A percentile compares a stretch with the other conserved stretches of the same genome.
phyloP scores from a whole-genome alignment of 2,888 invertebrate species.

The Noctua pronuba region DNA sequence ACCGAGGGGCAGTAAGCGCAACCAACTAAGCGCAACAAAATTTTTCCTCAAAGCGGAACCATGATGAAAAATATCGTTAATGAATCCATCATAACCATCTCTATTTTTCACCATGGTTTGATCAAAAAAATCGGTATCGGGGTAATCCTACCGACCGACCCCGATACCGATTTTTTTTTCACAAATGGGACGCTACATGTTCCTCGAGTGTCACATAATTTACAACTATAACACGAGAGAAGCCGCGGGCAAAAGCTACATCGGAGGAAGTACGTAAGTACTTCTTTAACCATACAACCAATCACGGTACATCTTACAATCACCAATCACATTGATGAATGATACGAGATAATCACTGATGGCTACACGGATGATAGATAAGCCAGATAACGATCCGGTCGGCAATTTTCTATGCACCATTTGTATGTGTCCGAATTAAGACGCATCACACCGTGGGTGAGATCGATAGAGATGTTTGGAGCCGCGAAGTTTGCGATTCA shows the following conservation, averaged over 20 bases:
- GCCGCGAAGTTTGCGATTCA: not conserved
- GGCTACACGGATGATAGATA: constrained; percentile 57
- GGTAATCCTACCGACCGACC: too few species aligned
- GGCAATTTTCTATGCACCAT: constrained; percentile 58
- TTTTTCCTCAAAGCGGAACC: too few species aligned
- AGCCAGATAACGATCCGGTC: constrained; percentile 45
- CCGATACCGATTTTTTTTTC: too few species aligned
- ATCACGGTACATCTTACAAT: constrained; percentile 20
- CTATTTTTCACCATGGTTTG: too few species aligned
- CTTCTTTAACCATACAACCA: constrained; percentile 26
- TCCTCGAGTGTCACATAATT: not conserved
- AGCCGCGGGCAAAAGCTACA: not conserved
- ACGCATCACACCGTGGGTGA: constrained; percentile 22
- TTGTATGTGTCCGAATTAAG: constrained; percentile 55
- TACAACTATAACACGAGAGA: not conserved
- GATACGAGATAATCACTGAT: constrained; percentile 61
- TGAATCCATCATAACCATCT: too few species aligned
- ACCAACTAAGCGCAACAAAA: too few species aligned
- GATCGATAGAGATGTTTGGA: constrained; percentile 20
- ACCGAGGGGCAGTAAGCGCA: too few species aligned
- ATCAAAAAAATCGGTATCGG: too few species aligned
- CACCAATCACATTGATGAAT: constrained; percentile 67
- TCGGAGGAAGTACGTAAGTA: not conserved
- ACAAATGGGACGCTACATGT: too few species aligned
- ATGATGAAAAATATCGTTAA: too few species aligned